Conservation (phyloP, 1,140 invertebrate genomes). For the Carposina sasakii region DNA sequence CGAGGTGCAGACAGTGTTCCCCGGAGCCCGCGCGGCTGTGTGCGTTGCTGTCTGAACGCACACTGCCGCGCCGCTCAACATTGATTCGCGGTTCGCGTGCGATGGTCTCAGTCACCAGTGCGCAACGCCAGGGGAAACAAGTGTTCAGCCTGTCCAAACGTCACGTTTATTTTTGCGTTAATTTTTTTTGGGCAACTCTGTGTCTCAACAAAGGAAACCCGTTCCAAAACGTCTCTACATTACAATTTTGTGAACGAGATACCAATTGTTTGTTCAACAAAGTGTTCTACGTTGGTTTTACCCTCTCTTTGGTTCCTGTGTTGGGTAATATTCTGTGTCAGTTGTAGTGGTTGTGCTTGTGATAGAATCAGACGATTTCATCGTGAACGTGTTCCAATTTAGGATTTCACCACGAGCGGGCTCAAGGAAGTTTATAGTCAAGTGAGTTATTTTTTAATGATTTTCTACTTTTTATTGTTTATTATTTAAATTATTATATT, state of each 20-base stretch:
- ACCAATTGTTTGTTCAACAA: slow-evolving; percentile 24
- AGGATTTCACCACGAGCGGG: slow-evolving; percentile 70
- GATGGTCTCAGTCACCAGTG: slow-evolving; percentile 61
- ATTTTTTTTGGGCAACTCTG: slow-evolving; percentile 48
- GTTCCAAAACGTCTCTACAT: slow-evolving; percentile 37
- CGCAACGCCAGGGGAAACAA: slow-evolving; percentile 60
- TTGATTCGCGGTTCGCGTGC: slow-evolving; percentile 53
- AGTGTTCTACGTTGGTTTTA: slow-evolving; percentile 32
- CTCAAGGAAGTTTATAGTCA: slow-evolving; percentile 69
- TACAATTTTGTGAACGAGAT: slow-evolving; percentile 28
- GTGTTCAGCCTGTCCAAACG: slow-evolving; percentile 39
- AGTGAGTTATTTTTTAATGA: too few relatives aligned
- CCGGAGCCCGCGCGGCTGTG: slow-evolving; percentile 34
- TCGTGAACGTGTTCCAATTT: slow-evolving; percentile 64
- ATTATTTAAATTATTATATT: too few relatives aligned
- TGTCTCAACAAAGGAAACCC: slow-evolving; percentile 41
- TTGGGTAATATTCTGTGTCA: slow-evolving; percentile 66
- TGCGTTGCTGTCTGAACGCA: slow-evolving; percentile 34
- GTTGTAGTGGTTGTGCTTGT: slow-evolving; percentile 63
- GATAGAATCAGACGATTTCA: slow-evolving; percentile 60
- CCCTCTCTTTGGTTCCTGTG: slow-evolving; percentile 45
- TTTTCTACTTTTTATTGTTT: too few relatives aligned
- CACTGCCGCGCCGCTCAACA: slow-evolving; percentile 43
- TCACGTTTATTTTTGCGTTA: slow-evolving; percentile 56
- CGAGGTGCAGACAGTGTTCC: slow-evolving; percentile 32